Evolutionary conservation across 2,113 vertebrate genomes (phyloP), one percentile per base, ranked within the genome.

Genomic region (Microtus pennsylvanicus): DNA sequence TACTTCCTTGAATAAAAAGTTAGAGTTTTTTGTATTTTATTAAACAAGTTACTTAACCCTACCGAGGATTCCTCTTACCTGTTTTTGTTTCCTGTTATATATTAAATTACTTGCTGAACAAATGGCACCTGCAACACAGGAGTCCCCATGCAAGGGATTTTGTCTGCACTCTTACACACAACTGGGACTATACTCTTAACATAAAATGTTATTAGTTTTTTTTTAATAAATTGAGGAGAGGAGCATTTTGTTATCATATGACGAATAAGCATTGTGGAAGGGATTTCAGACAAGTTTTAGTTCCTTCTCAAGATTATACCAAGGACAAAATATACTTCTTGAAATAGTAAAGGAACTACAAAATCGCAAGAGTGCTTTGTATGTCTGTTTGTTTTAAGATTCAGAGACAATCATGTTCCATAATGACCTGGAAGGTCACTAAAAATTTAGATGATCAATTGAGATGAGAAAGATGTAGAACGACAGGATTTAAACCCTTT

Each of bases 91-190:
- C 74, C 35, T 58, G 21, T 45, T 85, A 5, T 28, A 76, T 75
- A 93, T 90, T 88, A 77, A 90, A 81, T 50, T 95, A 38, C 12
- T 58, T 90, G 81, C 17, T 80, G 5, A 91, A 75, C 33, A 90
- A 90, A 85, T 96, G 77, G 50, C 10, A 91, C 4, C 90, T n/a
- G 50, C 0, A 33, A 38, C 47, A 4, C 78, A 24, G 14, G 28
- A 69, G 47, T 7, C 11, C 92, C 75, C 87, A 3, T 55, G 4
- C 30, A 83, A 90, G 78, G 4, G 35, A 87, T 35, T 92, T 85
- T 89, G 67, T 14, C 22, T 70, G 26, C 0, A 70, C 22, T 21
- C 30, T 67, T 10, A 83, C 35, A 45, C 85, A 88, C 50, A 50
- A 78, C 65, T 5, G 69, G 0, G 1, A 22, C 8, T 28, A 0